These are phyloP conservation scores for Venturia canescens DNA, from an alignment of 1,140 invertebrate species.

Conservation along the genomic window DNA sequence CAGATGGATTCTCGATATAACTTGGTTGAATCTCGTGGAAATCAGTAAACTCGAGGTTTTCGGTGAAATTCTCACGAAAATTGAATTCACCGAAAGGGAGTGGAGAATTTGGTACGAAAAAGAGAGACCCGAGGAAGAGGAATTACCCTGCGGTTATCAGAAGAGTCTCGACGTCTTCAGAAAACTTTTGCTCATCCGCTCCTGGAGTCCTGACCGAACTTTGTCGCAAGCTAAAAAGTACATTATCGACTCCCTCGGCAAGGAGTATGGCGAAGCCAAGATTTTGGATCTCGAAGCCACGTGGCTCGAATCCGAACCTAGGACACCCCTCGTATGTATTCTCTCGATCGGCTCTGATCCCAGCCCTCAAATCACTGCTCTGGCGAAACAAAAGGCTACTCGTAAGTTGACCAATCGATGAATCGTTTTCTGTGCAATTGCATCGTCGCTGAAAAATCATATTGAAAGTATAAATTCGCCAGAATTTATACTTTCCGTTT, in stretches of 20 bases:
- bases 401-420: slow-evolving; percentile 80
- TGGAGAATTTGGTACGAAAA: slow-evolving; percentile 97
- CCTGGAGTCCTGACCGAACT: slow-evolving; percentile 97
- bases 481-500: background rate
- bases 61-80: slow-evolving; percentile 88
- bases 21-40: slow-evolving; percentile 97
- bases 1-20: slow-evolving; percentile 96
- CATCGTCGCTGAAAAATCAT: too few species aligned
- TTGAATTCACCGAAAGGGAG: slow-evolving; percentile 90
- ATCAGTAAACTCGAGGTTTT: slow-evolving; percentile 93
- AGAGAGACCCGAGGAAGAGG: slow-evolving; percentile 93
- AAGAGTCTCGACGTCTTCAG: slow-evolving; percentile 92
- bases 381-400: slow-evolving; percentile 92
- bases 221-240: slow-evolving; percentile 95
- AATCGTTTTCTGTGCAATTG: too few species aligned
- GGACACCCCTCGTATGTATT: slow-evolving; percentile 94
- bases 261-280: slow-evolving; percentile 93
- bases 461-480: too few species aligned
- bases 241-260: slow-evolving; percentile 91
- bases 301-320: slow-evolving; percentile 91
- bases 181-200: slow-evolving; percentile 92
- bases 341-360: slow-evolving; percentile 97
- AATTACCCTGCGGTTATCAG: slow-evolving; percentile 94
- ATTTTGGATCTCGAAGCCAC: slow-evolving; percentile 95
- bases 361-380: slow-evolving; percentile 91